Evolutionary conservation across 1,140 invertebrate species (phyloP).

Genomic region (Drosophila parvula): DNA sequence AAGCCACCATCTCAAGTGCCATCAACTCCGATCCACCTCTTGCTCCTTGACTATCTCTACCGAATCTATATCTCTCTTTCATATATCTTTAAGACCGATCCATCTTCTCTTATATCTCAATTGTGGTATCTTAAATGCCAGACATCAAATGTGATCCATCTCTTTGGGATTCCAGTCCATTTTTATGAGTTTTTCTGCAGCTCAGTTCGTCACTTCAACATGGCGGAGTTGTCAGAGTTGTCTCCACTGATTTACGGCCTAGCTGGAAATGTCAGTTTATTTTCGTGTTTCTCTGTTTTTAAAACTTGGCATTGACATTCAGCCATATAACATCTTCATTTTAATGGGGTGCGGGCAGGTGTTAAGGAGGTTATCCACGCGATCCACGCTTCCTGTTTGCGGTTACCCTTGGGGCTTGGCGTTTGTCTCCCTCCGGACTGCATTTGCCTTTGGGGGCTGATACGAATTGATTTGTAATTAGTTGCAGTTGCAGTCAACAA

Average conservation of each 20-base stretch:
- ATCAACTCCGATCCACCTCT: conserved; percentile 2
- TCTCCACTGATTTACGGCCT: conserved; percentile 60
- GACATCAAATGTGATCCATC: conserved; percentile 45
- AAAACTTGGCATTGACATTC: conserved; percentile 43
- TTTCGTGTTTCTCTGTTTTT: conserved; percentile 40
- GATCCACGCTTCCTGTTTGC: conserved; percentile 59
- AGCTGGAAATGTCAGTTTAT: conserved; percentile 19
- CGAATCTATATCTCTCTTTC: background rate
- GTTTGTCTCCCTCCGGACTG: conserved; percentile 8
- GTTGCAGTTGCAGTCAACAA: conserved; percentile 79
- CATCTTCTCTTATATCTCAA: conserved; percentile 31
- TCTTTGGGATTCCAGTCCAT: conserved; percentile 24
- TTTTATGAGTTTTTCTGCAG: conserved; percentile 39
- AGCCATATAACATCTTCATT: conserved; percentile 49
- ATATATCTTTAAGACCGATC: background rate
- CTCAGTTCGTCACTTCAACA: conserved; percentile 43
- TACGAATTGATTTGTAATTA: conserved; percentile 81
- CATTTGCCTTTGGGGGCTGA: conserved; percentile 54
- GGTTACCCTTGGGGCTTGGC: conserved; percentile 19
- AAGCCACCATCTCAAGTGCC: background rate
- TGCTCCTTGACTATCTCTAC: conserved; percentile 7
- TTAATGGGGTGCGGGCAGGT: conserved; percentile 68
- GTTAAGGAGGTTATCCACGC: conserved; percentile 39
- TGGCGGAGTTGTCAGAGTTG: conserved; percentile 34
- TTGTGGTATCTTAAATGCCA: conserved; percentile 41